Percentiles rank a stretch among this genome's conserved stretches.
These are phyloP conservation scores for Orthonevra nobilis DNA, from an alignment of 2,888 invertebrate species.

Conservation along the genomic window DNA sequence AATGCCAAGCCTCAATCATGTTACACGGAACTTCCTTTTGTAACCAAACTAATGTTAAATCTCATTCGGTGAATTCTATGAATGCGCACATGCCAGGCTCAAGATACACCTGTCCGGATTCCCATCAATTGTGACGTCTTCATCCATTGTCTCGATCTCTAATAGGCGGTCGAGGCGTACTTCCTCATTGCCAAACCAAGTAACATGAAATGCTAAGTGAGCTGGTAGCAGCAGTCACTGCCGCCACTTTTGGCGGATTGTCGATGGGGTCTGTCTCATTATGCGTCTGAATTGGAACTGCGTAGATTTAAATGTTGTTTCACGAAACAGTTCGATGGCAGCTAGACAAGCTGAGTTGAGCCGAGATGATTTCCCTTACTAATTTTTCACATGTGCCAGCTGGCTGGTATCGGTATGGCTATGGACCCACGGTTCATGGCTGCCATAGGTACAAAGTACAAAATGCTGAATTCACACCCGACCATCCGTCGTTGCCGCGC, in stretches of 20 bases:
- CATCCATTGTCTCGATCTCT: conserved; percentile 4
- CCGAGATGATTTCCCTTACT: conserved; percentile 8
- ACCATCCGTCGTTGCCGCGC: neutral
- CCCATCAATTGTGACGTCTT: conserved; percentile 21
- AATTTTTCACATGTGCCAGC: neutral
- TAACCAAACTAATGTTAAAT: conserved; percentile 2
- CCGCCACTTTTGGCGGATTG: conserved; percentile 26
- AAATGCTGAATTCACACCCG: neutral
- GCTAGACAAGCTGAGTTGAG: no score
- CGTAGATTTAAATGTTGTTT: conserved; percentile 15
- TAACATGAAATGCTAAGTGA: conserved; percentile 49
- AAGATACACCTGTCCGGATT: conserved; percentile 11
- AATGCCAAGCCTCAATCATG: conserved; percentile 5
- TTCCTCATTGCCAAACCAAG: conserved; percentile 56
- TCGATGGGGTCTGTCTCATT: conserved; percentile 22
- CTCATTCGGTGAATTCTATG: no score
- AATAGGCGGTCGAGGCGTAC: conserved; percentile 24
- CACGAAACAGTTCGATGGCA: conserved; percentile 1
- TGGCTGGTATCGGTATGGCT: no score
- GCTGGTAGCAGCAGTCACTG: no score
- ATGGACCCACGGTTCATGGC: conserved; percentile 8
- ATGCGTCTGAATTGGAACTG: conserved; percentile 15
- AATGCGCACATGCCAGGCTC: neutral
- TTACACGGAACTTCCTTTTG: conserved; percentile 6
- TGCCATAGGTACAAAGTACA: conserved; percentile 2